Evolutionary conservation across 1,140 invertebrate species (phyloP).

Genomic region (Anadara kagoshimensis): DNA sequence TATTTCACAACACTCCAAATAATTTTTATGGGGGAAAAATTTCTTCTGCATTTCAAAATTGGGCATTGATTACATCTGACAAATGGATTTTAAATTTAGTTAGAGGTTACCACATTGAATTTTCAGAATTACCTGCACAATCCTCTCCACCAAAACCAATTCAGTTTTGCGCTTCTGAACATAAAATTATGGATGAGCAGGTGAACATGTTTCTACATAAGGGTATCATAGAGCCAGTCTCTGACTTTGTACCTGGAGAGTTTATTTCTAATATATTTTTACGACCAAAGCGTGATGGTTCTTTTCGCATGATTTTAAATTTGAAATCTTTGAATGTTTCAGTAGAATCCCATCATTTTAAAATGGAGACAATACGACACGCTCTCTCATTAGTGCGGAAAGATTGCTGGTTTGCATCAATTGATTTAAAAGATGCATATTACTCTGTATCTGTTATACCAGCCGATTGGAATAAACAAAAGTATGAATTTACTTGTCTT

Average conservation of each 20-base stretch:
- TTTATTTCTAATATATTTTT: slow-evolving; percentile 36
- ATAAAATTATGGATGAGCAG: neutral
- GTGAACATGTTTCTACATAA: slow-evolving; percentile 15
- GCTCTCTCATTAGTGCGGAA: slow-evolving; percentile 18
- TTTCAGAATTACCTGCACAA: slow-evolving; percentile 6
- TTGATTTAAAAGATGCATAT: slow-evolving; percentile 31
- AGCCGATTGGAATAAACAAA: slow-evolving; percentile 8
- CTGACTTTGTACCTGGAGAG: neutral
- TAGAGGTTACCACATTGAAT: slow-evolving; percentile 23
- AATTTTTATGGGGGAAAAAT: slow-evolving; percentile 19
- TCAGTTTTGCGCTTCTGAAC: slow-evolving; percentile 5
- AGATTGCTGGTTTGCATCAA: slow-evolving; percentile 26
- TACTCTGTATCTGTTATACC: slow-evolving; percentile 13
- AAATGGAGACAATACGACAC: slow-evolving; percentile 36
- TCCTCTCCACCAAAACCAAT: neutral
- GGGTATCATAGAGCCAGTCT: slow-evolving; percentile 12
- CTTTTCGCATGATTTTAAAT: slow-evolving; percentile 31
- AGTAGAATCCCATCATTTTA: slow-evolving; percentile 33
- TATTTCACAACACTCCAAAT: slow-evolving; percentile 1
- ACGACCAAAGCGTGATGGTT: slow-evolving; percentile 24
- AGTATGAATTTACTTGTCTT: slow-evolving; percentile 19
- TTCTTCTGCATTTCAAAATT: neutral
- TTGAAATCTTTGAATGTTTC: slow-evolving; percentile 25
- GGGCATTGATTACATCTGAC: slow-evolving; percentile 27
- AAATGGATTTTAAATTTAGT: slow-evolving; percentile 23